Percentiles rank a stretch among this genome's conserved stretches.
Conservation (phyloP, 2,113 vertebrate genomes). For the Nannospalax galili region DNA sequence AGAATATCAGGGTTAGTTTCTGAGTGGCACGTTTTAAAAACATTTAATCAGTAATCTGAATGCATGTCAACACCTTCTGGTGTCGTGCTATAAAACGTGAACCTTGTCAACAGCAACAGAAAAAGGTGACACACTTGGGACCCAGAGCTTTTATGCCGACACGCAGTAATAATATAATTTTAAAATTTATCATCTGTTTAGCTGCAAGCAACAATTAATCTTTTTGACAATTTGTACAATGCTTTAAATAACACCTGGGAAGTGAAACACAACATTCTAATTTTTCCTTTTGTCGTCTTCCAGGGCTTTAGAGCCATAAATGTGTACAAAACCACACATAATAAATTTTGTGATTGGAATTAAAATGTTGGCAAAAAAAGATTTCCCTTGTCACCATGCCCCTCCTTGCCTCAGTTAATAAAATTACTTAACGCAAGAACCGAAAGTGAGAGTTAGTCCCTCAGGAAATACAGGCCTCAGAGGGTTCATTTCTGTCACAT, state of each 20-base stretch:
- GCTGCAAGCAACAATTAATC: constrained; percentile 88
- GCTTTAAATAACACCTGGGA: constrained; percentile 83
- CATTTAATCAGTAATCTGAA: constrained; percentile 90
- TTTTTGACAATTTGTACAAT: constrained; percentile 82
- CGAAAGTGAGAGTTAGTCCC: constrained; percentile 82
- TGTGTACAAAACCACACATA: constrained; percentile 73
- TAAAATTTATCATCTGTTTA: constrained; percentile 89
- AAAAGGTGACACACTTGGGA: constrained; percentile 87
- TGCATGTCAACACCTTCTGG: constrained; percentile 90
- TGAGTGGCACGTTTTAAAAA: constrained; percentile 91
- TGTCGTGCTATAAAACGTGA: constrained; percentile 87
- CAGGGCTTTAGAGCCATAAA: constrained; percentile 31
- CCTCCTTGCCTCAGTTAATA: constrained; percentile 86
- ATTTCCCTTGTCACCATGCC: constrained; percentile 72
- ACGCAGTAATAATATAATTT: constrained; percentile 87
- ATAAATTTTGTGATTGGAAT: constrained; percentile 84
- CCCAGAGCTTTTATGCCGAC: constrained; percentile 86
- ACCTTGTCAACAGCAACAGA: constrained; percentile 89
- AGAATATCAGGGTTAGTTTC: constrained; percentile 89
- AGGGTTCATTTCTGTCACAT: constrained; percentile 83
- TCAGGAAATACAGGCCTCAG: constrained; percentile 76
- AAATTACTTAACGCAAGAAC: constrained; percentile 87
- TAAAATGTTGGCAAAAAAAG: constrained; percentile 84
- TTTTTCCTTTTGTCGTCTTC: constrained; percentile 79
- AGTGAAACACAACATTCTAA: constrained; percentile 68